Evolutionary conservation across 2,888 invertebrate genomes (phyloP).

Genomic region (Polymixis lichenea): DNA sequence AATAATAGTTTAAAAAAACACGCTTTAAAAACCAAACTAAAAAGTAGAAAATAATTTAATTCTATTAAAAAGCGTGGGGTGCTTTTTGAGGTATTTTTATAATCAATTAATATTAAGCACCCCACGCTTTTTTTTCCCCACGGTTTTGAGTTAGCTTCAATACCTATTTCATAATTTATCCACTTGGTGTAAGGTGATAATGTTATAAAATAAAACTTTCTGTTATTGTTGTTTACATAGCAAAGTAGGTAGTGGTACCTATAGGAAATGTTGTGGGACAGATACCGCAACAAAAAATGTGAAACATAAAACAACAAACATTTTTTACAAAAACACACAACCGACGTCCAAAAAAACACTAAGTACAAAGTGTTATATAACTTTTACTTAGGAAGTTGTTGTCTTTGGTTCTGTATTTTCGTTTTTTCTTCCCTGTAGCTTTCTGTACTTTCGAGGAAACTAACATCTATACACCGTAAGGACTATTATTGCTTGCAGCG

Average conservation of each 20-base stretch:
- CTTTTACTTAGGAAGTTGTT: not conserved
- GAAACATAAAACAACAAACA: not conserved
- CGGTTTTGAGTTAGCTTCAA: not conserved
- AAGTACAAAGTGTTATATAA: not conserved
- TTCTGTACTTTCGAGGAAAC: too few relatives aligned
- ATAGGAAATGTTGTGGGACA: not conserved
- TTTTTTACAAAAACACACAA: not conserved
- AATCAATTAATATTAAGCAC: too few relatives aligned
- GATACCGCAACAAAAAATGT: not conserved
- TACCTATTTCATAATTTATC: not conserved
- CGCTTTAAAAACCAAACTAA: too few relatives aligned
- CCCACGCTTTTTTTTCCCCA: too few relatives aligned
- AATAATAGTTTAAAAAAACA: too few relatives aligned
- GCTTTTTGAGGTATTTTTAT: too few relatives aligned
- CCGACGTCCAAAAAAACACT: not conserved
- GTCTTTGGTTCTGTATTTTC: not conserved
- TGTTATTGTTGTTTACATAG: not conserved
- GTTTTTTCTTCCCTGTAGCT: not conserved
- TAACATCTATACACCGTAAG: too few relatives aligned
- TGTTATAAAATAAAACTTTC: too few relatives aligned
- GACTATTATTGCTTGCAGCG: too few relatives aligned
- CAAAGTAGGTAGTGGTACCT: not conserved
- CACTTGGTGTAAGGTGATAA: not conserved
- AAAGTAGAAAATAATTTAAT: too few relatives aligned
- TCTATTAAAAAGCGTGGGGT: too few relatives aligned